phyloP scores from a whole-genome alignment of 2,888 invertebrate species.

The Dolichomitus sp. region DNA sequence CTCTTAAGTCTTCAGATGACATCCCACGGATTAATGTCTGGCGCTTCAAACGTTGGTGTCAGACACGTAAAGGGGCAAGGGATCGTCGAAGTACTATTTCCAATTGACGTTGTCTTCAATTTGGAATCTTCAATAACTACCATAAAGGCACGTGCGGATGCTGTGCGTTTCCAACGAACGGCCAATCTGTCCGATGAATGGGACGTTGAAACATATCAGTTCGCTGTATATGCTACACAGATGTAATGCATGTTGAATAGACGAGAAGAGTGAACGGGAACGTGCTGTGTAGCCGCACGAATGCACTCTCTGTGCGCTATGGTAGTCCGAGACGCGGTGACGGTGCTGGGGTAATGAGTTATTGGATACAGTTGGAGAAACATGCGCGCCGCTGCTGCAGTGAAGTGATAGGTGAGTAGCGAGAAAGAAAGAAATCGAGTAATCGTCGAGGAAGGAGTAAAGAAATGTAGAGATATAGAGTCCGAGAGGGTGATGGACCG shows the following conservation, averaged over 20 bases:
- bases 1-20: background rate
- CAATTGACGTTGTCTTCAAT: background rate
- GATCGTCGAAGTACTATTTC: background rate
- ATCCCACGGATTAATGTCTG: background rate
- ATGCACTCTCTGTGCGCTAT: conserved; percentile 31
- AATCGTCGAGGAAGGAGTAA: background rate
- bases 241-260: background rate
- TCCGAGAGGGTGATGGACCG: conserved; percentile 71
- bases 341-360: conserved; percentile 54
- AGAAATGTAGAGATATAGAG: conserved; percentile 21
- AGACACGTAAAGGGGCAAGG: background rate
- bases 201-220: background rate
- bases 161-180: background rate
- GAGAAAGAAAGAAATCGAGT: background rate
- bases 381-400: conserved; percentile 40
- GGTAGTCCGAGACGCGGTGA: conserved; percentile 27
- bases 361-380: conserved; percentile 64
- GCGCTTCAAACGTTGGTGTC: background rate
- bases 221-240: background rate
- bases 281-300: background rate
- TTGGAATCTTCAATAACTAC: conserved; percentile 7
- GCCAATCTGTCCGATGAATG: conserved; percentile 13
- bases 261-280: conserved; percentile 10
- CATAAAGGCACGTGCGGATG: background rate
- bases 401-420: conserved; percentile 28